Evolutionary conservation across 1,140 invertebrate species (phyloP).

Genomic region (Danaus melanippus): DNA sequence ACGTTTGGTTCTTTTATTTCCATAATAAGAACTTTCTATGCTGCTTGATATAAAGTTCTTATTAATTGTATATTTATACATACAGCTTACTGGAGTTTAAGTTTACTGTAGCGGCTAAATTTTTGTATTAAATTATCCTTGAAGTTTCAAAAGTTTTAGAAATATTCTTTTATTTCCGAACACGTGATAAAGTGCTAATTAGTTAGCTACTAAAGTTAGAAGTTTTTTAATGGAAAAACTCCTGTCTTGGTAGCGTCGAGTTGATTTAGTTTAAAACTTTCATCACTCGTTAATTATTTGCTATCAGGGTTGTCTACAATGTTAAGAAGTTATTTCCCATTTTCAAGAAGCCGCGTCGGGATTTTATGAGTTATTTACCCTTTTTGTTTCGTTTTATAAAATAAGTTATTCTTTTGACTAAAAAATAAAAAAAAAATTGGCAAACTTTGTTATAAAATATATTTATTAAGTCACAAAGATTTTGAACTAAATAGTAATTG

Average conservation of each 20-base stretch:
- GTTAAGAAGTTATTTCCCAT: slow-evolving; percentile 8
- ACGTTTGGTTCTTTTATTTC: no score
- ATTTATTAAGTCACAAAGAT: no score
- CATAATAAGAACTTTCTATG: no score
- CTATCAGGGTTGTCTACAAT: slow-evolving; percentile 15
- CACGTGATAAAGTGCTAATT: slow-evolving; percentile 19
- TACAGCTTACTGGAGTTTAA: no score
- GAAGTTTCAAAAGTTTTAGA: slow-evolving; percentile 6
- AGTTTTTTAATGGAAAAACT: slow-evolving; percentile 22
- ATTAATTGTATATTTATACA: no score
- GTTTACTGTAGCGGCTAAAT: no score
- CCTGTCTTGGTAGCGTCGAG: slow-evolving; percentile 11
- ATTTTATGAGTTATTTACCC: neutral
- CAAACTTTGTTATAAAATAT: no score
- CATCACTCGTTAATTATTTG: slow-evolving; percentile 20
- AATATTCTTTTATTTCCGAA: slow-evolving; percentile 17
- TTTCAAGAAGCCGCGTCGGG: neutral
- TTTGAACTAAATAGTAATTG: no score
- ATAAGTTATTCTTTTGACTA: neutral
- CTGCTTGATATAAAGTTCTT: no score
- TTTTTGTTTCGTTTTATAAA: neutral
- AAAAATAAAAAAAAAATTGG: no score
- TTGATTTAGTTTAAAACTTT: slow-evolving; percentile 22
- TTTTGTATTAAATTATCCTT: neutral
- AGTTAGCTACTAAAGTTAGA: slow-evolving; percentile 15